Base-by-base conservation (phyloP, 1,140 invertebrate genomes). In the Tetragnatha versicolor region DNA sequence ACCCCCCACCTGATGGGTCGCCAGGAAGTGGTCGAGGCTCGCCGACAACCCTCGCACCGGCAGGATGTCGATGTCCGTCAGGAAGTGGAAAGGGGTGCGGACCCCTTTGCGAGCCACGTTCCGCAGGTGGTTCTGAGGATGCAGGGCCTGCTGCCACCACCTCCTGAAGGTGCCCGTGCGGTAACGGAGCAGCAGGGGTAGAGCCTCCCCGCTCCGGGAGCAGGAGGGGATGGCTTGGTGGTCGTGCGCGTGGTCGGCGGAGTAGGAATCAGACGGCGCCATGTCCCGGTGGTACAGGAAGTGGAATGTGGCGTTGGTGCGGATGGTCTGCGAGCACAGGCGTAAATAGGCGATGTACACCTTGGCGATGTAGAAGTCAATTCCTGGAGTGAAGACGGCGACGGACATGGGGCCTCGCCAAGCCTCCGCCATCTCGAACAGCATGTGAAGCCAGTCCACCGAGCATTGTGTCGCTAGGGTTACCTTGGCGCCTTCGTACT, bases 321-420 rank as follows among this genome's bases (percentile, higher is more conserved):
- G 87, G 7, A 96, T 89, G 47, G 90, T 88, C 14, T 89, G 87
- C 83, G 91, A 92, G 83, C 95, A 97, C 7, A 89, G 87, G 29
- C 91, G 89, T 66, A 96, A 85, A 86, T 92, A 94, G 14, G 89
- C 86, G 1, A 95, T 87, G 82, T 93, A 94, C 58, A 82, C 69
- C 20, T 86, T 77, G 0, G 85, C 84, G 9, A 84, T 81, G 29
- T 80, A 75, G 61, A 85, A 84, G 69, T 88, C 86, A 7, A 83
- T 89, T 10, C 92, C 92, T 3, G 92, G 91, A 0, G 91, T 91
- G 83, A 93, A 97, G 0, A 96, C 87, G 0, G 94, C 92, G 0
- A 94, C 89, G 0, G 94, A 97, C 81, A 97, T 91, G 0, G 94
- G 92, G 0, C 94, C 94, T 2, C 89, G 88, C 95, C 95, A 98